These are phyloP conservation scores for Prionailurus bengalensis DNA, from an alignment of 2,113 vertebrate genomes.

Conservation along the genomic window DNA sequence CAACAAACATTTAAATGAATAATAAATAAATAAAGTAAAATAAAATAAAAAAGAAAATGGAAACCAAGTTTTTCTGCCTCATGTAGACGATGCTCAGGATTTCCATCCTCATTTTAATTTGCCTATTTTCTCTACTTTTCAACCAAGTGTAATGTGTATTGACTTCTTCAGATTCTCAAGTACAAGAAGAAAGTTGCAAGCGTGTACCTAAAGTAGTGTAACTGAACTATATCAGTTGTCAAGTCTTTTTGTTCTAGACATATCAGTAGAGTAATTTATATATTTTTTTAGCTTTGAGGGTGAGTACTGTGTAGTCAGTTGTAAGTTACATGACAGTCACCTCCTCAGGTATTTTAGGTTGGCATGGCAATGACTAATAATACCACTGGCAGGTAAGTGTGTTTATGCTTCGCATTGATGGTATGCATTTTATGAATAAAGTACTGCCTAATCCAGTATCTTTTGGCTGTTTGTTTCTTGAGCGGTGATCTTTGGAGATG, in stretches of 20 bases:
- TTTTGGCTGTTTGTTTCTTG: not conserved
- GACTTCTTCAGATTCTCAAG: constrained; percentile 27
- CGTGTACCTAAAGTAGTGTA: not conserved
- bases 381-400: not conserved
- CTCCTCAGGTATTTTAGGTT: constrained; percentile 13
- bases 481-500: not conserved
- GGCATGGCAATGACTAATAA: not conserved
- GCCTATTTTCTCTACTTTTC: not conserved
- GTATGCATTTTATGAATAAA: constrained; percentile 27
- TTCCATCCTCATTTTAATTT: constrained; percentile 36
- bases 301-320: constrained; percentile 29
- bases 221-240: not conserved
- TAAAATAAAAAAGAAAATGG: no score
- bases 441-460: not conserved
- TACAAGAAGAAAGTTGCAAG: constrained; percentile 12
- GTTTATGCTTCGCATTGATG: constrained; percentile 1
- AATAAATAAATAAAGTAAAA: no score
- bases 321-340: not conserved
- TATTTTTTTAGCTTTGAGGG: constrained; percentile 51
- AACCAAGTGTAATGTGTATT: not conserved
- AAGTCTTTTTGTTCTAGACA: constrained; percentile 18
- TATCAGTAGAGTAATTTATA: not conserved
- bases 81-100: not conserved
- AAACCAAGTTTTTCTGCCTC: not conserved
- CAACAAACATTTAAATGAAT: no score